Percentiles rank a stretch among this genome's conserved stretches.
phyloP scores from a whole-genome alignment of 2,888 invertebrate genomes.

The Cheiracanthium punctorium region DNA sequence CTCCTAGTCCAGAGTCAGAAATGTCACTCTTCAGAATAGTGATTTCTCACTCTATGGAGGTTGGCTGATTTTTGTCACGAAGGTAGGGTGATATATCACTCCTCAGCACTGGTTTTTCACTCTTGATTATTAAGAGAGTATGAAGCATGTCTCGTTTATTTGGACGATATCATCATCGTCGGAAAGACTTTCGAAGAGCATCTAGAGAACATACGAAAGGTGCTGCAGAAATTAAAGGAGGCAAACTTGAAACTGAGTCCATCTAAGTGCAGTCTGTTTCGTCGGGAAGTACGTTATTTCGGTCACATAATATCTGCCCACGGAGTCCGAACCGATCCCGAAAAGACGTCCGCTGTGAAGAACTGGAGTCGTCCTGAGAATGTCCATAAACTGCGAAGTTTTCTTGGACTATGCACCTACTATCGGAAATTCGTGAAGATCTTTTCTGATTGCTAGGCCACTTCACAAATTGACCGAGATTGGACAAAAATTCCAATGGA shows the following conservation, averaged over 20 bases:
- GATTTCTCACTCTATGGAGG: too few relatives aligned
- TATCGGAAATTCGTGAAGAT: not conserved
- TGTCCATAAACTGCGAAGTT: not conserved
- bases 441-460: too few relatives aligned
- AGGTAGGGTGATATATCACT: too few relatives aligned
- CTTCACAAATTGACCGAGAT: too few relatives aligned
- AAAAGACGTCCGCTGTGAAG: not conserved
- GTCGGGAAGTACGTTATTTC: not conserved
- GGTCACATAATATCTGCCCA: not conserved
- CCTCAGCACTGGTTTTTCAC: too few relatives aligned
- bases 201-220: not conserved
- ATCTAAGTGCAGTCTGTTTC: constrained; percentile 5
- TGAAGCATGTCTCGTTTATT: not conserved
- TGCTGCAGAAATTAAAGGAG: not conserved
- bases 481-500: too few relatives aligned
- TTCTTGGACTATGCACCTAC: not conserved
- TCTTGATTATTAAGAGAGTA: too few relatives aligned
- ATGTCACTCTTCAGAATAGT: too few relatives aligned
- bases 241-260: constrained; percentile 4
- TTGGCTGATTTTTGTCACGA: too few relatives aligned
- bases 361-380: not conserved
- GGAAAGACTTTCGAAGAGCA: not conserved
- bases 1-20: too few relatives aligned
- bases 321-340: not conserved
- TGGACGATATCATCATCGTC: constrained; percentile 12